These are phyloP conservation scores for Eptatretus burgeri DNA, from an alignment of 2,113 vertebrate genomes.

Conservation along the genomic window DNA sequence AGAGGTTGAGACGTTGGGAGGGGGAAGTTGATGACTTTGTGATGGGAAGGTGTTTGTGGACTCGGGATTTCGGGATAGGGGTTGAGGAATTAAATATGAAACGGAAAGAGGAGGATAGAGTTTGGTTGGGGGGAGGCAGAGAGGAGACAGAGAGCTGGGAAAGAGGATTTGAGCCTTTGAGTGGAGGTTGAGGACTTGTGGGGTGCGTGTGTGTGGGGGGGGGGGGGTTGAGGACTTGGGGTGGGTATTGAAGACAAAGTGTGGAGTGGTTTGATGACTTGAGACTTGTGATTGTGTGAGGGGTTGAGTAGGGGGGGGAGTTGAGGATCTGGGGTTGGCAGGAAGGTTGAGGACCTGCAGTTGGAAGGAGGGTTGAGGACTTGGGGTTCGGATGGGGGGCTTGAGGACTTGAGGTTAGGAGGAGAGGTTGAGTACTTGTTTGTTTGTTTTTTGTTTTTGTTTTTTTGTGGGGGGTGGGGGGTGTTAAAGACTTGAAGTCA, in stretches of 20 bases:
- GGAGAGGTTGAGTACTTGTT: neutral
- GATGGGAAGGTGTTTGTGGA: no score
- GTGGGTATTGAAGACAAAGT: neutral
- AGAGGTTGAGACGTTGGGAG: no score
- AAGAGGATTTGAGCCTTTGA: neutral
- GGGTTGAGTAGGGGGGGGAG: neutral
- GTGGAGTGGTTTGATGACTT: neutral
- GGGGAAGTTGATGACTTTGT: no score
- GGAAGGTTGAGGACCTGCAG: neutral
- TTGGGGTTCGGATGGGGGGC: neutral
- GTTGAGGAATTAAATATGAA: neutral
- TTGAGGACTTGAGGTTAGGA: neutral
- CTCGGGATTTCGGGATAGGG: neutral
- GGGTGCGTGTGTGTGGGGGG: neutral
- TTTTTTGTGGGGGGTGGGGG: no score
- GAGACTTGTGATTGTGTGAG: neutral
- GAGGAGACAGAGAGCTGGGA: neutral
- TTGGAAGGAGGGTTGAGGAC: neutral
- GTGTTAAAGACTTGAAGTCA: no score
- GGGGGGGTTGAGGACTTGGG: neutral
- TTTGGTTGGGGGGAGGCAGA: neutral
- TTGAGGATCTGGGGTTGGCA: neutral
- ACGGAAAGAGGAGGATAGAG: neutral
- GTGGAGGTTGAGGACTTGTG: neutral
- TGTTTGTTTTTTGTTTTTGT: no score